Conservation (phyloP, 2,888 invertebrate genomes). For the Leptogaster cylindrica region DNA sequence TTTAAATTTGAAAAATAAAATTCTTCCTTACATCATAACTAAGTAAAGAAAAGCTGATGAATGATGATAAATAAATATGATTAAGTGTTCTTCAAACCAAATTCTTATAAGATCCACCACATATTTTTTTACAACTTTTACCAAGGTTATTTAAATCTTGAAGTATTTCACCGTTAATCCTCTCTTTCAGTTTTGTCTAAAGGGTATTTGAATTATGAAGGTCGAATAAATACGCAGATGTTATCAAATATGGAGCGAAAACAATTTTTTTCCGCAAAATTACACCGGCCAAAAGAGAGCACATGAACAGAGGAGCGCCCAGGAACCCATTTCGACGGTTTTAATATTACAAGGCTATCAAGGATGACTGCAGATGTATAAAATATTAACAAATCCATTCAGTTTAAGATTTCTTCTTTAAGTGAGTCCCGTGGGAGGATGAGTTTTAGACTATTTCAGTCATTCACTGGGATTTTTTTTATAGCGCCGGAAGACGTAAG, state of each 20-base stretch:
- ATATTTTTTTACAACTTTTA: no score
- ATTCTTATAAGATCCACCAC: no score
- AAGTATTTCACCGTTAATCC: no score
- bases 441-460: conserved; percentile 28
- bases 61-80: no score
- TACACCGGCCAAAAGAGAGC: no score
- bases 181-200: no score
- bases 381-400: conserved; percentile 34
- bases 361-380: conserved; percentile 35
- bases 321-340: conserved; percentile 31
- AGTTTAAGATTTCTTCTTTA: conserved; percentile 32
- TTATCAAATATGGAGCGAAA: background rate
- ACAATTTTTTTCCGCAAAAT: background rate
- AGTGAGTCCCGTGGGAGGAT: conserved; percentile 24
- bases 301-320: conserved; percentile 7
- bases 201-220: no score
- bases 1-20: no score
- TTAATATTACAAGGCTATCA: conserved; percentile 36
- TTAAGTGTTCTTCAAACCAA: no score
- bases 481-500: conserved; percentile 29
- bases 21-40: no score
- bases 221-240: background rate
- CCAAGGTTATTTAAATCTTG: no score
- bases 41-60: no score
- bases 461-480: conserved; percentile 37